A percentile compares a stretch with the other conserved stretches of the same genome.
These are phyloP conservation scores for Synergus itoensis DNA, from an alignment of 2,888 invertebrate species.

Conservation along the genomic window DNA sequence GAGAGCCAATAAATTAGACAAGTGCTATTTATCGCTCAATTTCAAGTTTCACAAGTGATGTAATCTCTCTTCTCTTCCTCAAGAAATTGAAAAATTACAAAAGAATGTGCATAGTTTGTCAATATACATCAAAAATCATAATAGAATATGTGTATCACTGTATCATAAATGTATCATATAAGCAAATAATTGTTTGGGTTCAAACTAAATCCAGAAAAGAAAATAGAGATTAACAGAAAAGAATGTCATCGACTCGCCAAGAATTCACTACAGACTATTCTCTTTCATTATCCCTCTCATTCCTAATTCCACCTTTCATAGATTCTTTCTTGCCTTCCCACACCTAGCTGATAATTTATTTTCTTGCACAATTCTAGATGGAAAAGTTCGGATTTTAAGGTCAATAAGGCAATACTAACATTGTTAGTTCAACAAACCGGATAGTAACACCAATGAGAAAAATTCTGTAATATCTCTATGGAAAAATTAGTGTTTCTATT, in stretches of 20 bases:
- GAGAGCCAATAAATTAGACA: constrained; percentile 40
- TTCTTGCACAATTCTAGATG: constrained; percentile 9
- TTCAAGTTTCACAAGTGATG: constrained; percentile 10
- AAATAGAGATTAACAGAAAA: not conserved
- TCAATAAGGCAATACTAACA: not conserved
- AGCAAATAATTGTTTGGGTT: not conserved
- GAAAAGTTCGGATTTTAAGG: not conserved
- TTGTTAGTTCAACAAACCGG: no score
- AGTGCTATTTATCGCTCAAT: constrained; percentile 22
- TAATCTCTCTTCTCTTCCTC: not conserved
- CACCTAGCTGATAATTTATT: not conserved
- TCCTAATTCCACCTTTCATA: not conserved
- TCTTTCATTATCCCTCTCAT: not conserved
- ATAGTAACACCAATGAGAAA: no score
- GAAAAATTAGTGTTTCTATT: not conserved
- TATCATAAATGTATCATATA: no score
- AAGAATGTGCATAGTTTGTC: not conserved
- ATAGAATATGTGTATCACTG: not conserved
- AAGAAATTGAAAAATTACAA: not conserved
- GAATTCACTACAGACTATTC: not conserved
- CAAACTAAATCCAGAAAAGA: not conserved
- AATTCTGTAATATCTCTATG: no score
- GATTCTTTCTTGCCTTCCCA: not conserved
- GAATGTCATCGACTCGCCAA: constrained; percentile 10
- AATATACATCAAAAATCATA: not conserved